Conservation (phyloP, 92 coral and sea anemone genomes). For the Palythoa heliodiscus region DNA sequence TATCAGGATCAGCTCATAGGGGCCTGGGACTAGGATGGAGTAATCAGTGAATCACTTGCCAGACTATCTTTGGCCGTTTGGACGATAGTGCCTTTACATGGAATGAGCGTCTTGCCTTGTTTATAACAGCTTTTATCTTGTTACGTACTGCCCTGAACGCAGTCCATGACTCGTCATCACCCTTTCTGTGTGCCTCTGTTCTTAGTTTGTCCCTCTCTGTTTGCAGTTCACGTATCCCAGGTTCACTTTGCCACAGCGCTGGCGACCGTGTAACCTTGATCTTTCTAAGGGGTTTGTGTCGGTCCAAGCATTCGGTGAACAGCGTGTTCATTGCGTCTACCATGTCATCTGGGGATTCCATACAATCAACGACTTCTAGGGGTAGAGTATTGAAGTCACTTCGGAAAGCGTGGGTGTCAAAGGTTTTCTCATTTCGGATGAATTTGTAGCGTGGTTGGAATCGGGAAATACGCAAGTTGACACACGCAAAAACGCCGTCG, state of each 20-base stretch:
- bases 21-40: slow-evolving; percentile 63
- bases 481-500: slow-evolving; percentile 51
- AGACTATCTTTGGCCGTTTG: slow-evolving; percentile 64
- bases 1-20: slow-evolving; percentile 44
- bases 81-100: slow-evolving; percentile 54
- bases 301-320: slow-evolving; percentile 56
- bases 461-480: slow-evolving; percentile 57
- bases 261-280: slow-evolving; percentile 71
- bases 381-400: slow-evolving; percentile 60
- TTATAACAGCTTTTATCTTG: slow-evolving; percentile 54
- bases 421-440: slow-evolving; percentile 39
- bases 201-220: slow-evolving; percentile 54
- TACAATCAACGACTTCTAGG: slow-evolving; percentile 28
- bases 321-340: slow-evolving; percentile 52
- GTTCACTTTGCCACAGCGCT: slow-evolving; percentile 66
- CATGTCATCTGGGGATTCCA: slow-evolving; percentile 60
- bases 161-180: slow-evolving; percentile 50
- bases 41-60: slow-evolving; percentile 66
- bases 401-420: slow-evolving; percentile 47
- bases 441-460: slow-evolving; percentile 61
- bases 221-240: slow-evolving; percentile 59
- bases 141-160: slow-evolving; percentile 63
- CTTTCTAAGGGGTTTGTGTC: slow-evolving; percentile 59
- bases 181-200: slow-evolving; percentile 38
- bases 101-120: slow-evolving; percentile 54